Conservation (phyloP, 2,888 invertebrate species). For the Holacanthella duospinosa region DNA sequence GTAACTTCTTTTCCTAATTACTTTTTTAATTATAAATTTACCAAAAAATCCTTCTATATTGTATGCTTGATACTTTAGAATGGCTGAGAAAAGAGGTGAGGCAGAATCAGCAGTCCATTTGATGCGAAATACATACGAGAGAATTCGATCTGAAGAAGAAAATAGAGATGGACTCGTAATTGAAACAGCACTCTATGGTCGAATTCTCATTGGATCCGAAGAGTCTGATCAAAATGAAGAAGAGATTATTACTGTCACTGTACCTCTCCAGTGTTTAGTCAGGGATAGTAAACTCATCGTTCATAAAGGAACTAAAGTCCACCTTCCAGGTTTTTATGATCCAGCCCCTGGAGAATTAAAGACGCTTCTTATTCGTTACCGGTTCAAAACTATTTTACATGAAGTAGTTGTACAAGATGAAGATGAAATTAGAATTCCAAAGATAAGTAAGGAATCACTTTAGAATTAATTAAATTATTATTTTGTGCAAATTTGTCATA, state of each 20-base stretch:
- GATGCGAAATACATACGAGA: constrained; percentile 80
- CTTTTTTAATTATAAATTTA: no score
- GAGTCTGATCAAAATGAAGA: constrained; percentile 38
- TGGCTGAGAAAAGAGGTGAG: constrained; percentile 68
- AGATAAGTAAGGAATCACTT: constrained; percentile 47
- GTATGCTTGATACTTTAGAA: constrained; percentile 42
- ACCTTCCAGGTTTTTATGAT: constrained; percentile 89
- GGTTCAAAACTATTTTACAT: constrained; percentile 67
- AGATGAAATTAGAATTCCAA: constrained; percentile 68
- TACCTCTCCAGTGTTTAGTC: constrained; percentile 85
- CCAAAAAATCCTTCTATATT: not conserved
- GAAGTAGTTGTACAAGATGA: constrained; percentile 67
- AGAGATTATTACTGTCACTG: constrained; percentile 79
- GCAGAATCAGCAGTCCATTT: constrained; percentile 76
- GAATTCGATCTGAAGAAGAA: constrained; percentile 71
- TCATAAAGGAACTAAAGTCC: constrained; percentile 75
- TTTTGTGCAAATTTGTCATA: not conserved
- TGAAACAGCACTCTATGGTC: constrained; percentile 69
- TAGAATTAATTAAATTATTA: not conserved
- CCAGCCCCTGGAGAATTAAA: constrained; percentile 89
- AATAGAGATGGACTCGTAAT: constrained; percentile 74
- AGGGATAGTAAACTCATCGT: constrained; percentile 79
- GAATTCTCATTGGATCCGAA: constrained; percentile 44
- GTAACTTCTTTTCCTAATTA: no score
- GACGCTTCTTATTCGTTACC: constrained; percentile 71